phyloP scores from a whole-genome alignment of 2,113 vertebrate genomes.

The Menura novaehollandiae region DNA sequence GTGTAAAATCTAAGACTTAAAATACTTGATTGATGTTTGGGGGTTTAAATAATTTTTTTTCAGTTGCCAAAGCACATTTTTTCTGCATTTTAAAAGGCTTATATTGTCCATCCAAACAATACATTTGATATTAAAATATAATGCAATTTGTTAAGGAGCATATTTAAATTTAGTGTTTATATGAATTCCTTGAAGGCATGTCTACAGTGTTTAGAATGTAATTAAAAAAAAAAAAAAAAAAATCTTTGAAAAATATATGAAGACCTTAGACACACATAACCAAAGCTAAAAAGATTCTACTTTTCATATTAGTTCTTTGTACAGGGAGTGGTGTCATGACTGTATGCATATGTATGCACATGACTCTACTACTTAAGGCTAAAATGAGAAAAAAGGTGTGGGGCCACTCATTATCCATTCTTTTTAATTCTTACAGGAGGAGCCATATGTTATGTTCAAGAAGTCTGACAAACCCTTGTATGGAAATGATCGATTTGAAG shows the following conservation, averaged over 20 bases:
- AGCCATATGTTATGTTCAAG: constrained; percentile 98
- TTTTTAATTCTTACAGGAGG: constrained; percentile 80
- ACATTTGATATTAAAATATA: neutral
- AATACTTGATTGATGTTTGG: neutral
- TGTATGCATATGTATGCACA: neutral
- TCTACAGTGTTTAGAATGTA: neutral
- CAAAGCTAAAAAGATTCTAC: neutral
- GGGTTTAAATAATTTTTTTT: neutral
- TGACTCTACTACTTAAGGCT: neutral
- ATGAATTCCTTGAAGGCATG: neutral
- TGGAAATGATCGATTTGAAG: constrained; percentile 96
- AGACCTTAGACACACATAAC: neutral
- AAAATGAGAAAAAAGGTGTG: neutral
- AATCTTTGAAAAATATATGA: neutral
- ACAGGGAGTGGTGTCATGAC: neutral
- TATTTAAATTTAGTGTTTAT: neutral
- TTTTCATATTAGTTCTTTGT: neutral
- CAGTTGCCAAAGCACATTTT: neutral
- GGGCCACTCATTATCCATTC: neutral
- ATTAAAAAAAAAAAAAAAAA: neutral
- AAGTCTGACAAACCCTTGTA: constrained; percentile 97
- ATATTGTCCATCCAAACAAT: neutral
- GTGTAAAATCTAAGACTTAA: neutral
- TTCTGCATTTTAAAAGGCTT: neutral
- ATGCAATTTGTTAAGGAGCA: neutral